Evolutionary conservation across 2,797 vertebrate species (phyloP).

Genomic region (Micromesistius poutassou): DNA sequence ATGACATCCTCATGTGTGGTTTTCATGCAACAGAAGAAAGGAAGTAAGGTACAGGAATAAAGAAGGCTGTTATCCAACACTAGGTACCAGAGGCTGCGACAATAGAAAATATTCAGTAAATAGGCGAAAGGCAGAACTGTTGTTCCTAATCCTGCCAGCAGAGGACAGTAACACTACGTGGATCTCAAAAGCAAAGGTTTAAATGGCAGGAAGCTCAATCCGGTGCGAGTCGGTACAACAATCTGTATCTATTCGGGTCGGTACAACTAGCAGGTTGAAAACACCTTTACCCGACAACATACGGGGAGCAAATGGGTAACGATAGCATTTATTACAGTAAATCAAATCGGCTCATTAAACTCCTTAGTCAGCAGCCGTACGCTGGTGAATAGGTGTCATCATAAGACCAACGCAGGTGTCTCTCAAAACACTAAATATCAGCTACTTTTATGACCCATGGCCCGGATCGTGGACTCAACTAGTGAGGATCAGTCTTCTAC

Average conservation of each 20-base stretch:
- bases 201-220: constrained; percentile 53
- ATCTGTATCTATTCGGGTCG: not conserved
- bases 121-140: constrained; percentile 30
- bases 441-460: not conserved
- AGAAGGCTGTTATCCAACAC: constrained; percentile 49
- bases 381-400: not conserved
- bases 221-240: not conserved
- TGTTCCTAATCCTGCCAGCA: constrained; percentile 65
- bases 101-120: constrained; percentile 44
- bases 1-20: constrained; percentile 68
- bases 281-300: not conserved
- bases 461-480: not conserved
- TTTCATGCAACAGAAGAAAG: constrained; percentile 80
- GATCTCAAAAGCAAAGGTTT: constrained; percentile 49
- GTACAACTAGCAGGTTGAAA: not conserved
- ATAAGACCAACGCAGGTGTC: not conserved
- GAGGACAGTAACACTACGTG: constrained; percentile 59
- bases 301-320: not conserved
- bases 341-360: not conserved
- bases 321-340: not conserved
- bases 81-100: constrained; percentile 63
- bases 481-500: not conserved
- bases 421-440: not conserved
- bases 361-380: not conserved
- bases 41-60: constrained; percentile 21